phyloP scores from a whole-genome alignment of 2,797 vertebrate species.

The Sebastes oblongus region DNA sequence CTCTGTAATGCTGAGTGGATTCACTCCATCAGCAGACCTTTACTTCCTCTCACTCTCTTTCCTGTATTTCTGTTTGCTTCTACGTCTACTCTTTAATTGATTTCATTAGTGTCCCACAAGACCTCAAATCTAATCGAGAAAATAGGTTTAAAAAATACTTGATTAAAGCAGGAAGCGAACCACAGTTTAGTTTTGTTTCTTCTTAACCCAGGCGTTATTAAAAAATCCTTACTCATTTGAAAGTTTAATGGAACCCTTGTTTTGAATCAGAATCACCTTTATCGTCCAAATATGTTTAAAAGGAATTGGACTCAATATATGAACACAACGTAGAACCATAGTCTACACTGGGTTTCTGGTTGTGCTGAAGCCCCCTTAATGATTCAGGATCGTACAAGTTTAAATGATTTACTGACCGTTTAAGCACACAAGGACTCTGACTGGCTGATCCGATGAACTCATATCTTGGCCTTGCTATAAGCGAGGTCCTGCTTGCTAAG shows the following conservation, averaged over 20 bases:
- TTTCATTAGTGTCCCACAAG: neutral
- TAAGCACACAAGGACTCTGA: neutral
- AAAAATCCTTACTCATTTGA: neutral
- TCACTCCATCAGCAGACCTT: slow-evolving; percentile 10
- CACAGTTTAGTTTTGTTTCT: neutral
- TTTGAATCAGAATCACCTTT: neutral
- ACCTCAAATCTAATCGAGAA: neutral
- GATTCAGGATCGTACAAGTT: neutral
- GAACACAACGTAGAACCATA: neutral
- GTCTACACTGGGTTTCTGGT: neutral
- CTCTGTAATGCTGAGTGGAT: slow-evolving; percentile 39
- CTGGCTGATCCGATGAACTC: neutral
- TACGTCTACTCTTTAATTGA: neutral
- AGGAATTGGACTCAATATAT: neutral
- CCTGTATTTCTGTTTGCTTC: neutral
- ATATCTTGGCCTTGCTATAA: neutral
- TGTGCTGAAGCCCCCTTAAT: no score
- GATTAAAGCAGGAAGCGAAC: neutral
- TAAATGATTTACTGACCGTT: neutral
- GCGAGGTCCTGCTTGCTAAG: slow-evolving; percentile 18
- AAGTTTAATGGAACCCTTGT: neutral
- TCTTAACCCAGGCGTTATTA: neutral
- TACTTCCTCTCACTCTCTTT: neutral
- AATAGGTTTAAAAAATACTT: neutral
- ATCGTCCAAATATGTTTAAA: neutral